A percentile compares a stretch with the other conserved stretches of the same genome.
These are phyloP conservation scores for Hyperoplus immaculatus DNA, from an alignment of 2,797 vertebrate genomes.

Conservation along the genomic window DNA sequence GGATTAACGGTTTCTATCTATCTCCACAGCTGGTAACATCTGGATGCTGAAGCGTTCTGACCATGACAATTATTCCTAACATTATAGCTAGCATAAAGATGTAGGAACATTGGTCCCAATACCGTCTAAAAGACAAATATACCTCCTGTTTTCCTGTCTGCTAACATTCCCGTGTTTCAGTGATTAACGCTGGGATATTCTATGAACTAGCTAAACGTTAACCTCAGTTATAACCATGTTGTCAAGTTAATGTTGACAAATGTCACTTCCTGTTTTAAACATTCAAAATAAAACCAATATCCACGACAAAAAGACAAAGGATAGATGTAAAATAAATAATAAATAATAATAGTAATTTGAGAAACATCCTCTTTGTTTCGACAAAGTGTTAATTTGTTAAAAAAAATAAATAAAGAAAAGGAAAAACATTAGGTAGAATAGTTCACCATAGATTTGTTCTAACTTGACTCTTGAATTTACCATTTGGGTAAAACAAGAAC, in stretches of 20 bases:
- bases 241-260: background rate
- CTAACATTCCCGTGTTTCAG: too few relatives aligned
- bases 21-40: constrained; percentile 63
- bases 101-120: too few relatives aligned
- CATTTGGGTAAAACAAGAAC: background rate
- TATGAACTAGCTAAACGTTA: constrained; percentile 8
- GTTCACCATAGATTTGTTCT: background rate
- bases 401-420: too few relatives aligned
- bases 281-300: constrained; percentile 49
- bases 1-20: constrained; percentile 30
- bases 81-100: background rate
- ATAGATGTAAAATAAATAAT: background rate
- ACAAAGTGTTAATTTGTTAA: too few relatives aligned
- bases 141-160: background rate
- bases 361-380: too few relatives aligned
- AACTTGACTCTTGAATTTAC: background rate
- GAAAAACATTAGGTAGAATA: too few relatives aligned
- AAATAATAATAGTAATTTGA: too few relatives aligned
- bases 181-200: constrained; percentile 1
- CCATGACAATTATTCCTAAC: background rate
- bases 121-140: background rate
- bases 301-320: background rate
- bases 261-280: constrained; percentile 15
- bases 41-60: constrained; percentile 24
- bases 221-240: constrained; percentile 1